Base-by-base conservation (phyloP, 2,113 vertebrate species). In the Scolopax mira region DNA sequence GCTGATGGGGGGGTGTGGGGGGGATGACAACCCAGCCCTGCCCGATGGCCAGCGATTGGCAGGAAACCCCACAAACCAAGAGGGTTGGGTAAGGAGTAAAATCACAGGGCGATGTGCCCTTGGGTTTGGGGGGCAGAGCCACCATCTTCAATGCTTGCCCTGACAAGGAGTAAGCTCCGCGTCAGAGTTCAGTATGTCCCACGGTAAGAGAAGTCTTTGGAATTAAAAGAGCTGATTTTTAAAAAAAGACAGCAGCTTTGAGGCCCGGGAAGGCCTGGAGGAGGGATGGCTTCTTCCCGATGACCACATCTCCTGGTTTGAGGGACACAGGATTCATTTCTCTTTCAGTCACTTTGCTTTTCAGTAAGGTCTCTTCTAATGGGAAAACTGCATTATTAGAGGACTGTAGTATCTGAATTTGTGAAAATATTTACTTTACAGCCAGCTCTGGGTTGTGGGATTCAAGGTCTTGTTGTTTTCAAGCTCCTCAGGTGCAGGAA, bases 31-130 rank as follows among this genome's bases (percentile, higher is more conserved):
- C 78, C n/a, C 12, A 9, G 73, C 41, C 46, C 80, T 11, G 57
- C 57, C 44, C 4, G 2, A 3, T 8, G 41, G 25, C 70, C n/a
- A 79, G n/a, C 6, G 0, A 14, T 24, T 23, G 33, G 52, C 65
- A 79, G n/a, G 70, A 19, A 18, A 39, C 7, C 42, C 13, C 89
- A 14, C 13, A 33, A 11, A 80, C 3, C 51, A 31, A 22, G 41
- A 12, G 25, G 41, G 57, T 61, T 37, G 33, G 15, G 39, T 14
- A 8, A 30, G n/a, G 21, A 54, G 33, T 6, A 51, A 57, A 66
- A 16, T 11, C 30, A 21, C 25, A 9, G 31, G 30, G 70, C n/a
- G 23, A 6, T 3, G 0, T 0, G 8, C 0, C 2, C 69, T 12
- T 13, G 33, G 67, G 25, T 44, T 11, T 12, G n/a, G 39, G 60